Conservation (phyloP, 1,140 invertebrate species). For the Notospermus geniculatus region DNA sequence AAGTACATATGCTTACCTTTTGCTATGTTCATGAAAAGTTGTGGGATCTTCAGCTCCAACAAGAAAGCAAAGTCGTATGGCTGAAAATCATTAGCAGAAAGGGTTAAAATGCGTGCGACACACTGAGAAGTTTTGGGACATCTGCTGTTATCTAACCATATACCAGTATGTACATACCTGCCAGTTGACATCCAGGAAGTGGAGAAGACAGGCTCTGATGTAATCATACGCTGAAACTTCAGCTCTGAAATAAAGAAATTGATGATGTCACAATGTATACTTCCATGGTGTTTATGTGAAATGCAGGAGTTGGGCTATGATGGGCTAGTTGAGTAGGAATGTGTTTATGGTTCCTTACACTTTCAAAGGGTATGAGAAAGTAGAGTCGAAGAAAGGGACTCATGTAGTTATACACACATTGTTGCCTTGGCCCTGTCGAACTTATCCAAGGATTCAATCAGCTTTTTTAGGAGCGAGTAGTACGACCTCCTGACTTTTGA, state of each 20-base stretch:
- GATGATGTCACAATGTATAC: not conserved
- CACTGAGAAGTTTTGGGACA: too few species aligned
- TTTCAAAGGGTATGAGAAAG: too few species aligned
- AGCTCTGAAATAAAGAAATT: slow-evolving; percentile 25
- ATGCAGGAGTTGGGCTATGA: too few species aligned
- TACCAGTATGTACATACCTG: too few species aligned
- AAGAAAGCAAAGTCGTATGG: slow-evolving; percentile 49
- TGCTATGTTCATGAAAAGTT: slow-evolving; percentile 42
- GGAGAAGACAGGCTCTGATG: slow-evolving; percentile 45
- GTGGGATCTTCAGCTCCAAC: slow-evolving; percentile 41
- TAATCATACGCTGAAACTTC: slow-evolving; percentile 44
- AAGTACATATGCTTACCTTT: slow-evolving; percentile 32
- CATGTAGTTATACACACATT: slow-evolving; percentile 11
- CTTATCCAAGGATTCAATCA: slow-evolving; percentile 35
- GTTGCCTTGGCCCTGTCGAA: not conserved
- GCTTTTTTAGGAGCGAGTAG: slow-evolving; percentile 35
- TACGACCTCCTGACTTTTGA: slow-evolving; percentile 39
- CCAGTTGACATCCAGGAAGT: slow-evolving; percentile 52
- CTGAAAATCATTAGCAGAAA: too few species aligned
- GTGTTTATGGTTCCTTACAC: too few species aligned
- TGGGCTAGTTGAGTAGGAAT: too few species aligned
- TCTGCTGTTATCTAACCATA: too few species aligned
- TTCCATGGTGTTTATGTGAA: too few species aligned
- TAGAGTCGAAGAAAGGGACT: too few species aligned
- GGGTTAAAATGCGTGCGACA: too few species aligned